Evolutionary conservation across 2,888 invertebrate genomes (phyloP).

Genomic region (Blera fallax): DNA sequence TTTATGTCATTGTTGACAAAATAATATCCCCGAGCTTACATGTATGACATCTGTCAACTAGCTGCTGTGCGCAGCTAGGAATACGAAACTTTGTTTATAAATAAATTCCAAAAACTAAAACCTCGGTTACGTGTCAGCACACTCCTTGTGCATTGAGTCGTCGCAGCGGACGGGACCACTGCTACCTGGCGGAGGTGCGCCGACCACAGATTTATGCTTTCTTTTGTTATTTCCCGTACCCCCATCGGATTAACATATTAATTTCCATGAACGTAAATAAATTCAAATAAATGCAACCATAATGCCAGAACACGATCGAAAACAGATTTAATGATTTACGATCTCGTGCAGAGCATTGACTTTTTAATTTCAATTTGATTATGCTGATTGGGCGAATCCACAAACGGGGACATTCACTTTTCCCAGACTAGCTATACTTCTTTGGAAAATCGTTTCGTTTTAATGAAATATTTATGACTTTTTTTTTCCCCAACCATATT

Average conservation of each 20-base stretch:
- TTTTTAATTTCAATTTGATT: background rate
- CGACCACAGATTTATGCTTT: slow-evolving; percentile 44
- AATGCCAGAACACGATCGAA: slow-evolving; percentile 16
- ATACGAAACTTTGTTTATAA: slow-evolving; percentile 41
- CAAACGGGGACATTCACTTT: slow-evolving; percentile 14
- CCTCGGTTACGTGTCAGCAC: background rate
- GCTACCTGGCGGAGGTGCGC: slow-evolving; percentile 44
- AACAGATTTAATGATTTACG: slow-evolving; percentile 20
- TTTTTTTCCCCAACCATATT: background rate
- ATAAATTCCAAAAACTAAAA: slow-evolving; percentile 11
- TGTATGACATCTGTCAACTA: slow-evolving; percentile 56
- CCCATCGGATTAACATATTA: slow-evolving; percentile 59
- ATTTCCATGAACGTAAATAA: slow-evolving; percentile 40
- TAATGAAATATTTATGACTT: slow-evolving; percentile 42
- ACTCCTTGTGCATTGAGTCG: slow-evolving; percentile 4
- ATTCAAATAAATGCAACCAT: slow-evolving; percentile 23
- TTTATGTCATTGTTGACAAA: slow-evolving; percentile 57
- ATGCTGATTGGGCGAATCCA: background rate
- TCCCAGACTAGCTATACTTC: background rate
- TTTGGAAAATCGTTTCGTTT: background rate
- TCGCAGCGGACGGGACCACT: background rate
- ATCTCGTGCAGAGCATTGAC: slow-evolving; percentile 7
- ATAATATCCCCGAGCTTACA: slow-evolving; percentile 57
- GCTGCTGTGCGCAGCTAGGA: slow-evolving; percentile 11
- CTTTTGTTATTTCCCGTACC: slow-evolving; percentile 15